Base-by-base conservation (phyloP, 2,888 invertebrate genomes). In the Agrilus biguttatus region DNA sequence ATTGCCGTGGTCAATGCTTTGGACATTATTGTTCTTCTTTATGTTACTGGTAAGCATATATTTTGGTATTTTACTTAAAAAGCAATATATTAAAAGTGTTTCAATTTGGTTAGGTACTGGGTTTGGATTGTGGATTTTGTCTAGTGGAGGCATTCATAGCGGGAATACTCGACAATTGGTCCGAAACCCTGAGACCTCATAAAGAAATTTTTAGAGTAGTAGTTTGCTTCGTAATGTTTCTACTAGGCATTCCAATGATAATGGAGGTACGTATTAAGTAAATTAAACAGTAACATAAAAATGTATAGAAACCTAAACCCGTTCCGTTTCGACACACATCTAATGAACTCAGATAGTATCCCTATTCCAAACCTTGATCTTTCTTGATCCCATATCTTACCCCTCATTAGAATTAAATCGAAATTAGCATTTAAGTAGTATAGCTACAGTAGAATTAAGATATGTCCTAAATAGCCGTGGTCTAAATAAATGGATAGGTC, bases 191-290 rank as follows among this genome's bases (percentile, higher is more conserved):
- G 40, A 62, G 72, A 37, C 72, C 73, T 14, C 71, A 79, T 55
- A 64, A 82, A 39, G 75, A 75, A 55, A 68, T 74, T 46, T 81
- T 84, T 56, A 79, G 83, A 7, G 71, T 74, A 7, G 61, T 62
- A 45, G 82, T 91, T 41, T 90, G 90, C 59, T 68, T 80, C 12
- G 71, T 89, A 40, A 88, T 90, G 37, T 83, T 88, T 61, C 63
- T 88, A 12, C 79, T 83, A 53, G 91, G 92, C 14, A 67, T 92
- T 52, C 90, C 91, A 6, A 87, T 90, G 68, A 79, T 91, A 38
- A 80, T 88, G 53, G 83, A 89, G 68, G 83, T 82, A 61, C 28
- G 1, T 10, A 10, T 10, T 10, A 21, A 62, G 62, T 54, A 39
- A 39, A 4, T 19, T 34, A 12, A 28, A n/a, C 17, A 36, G 21